A percentile compares a stretch with the other conserved stretches of the same genome.
Conservation (phyloP, 2,888 invertebrate genomes). For the Agriopis marginaria region DNA sequence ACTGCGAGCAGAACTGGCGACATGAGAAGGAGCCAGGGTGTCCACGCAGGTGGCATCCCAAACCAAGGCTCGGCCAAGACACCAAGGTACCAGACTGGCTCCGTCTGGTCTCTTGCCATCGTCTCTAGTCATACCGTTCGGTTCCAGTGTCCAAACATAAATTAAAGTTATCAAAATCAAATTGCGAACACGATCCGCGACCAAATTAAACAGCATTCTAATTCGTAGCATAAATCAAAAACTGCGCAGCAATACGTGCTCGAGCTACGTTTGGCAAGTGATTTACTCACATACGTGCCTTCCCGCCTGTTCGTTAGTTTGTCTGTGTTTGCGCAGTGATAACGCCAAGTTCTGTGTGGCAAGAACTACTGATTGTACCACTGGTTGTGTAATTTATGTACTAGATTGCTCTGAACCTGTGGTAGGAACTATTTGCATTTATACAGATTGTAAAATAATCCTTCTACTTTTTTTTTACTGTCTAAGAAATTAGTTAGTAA, state of each 20-base stretch:
- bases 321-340: conserved; percentile 36
- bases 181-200: conserved; percentile 21
- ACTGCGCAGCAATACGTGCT: conserved; percentile 45
- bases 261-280: conserved; percentile 39
- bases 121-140: too few relatives aligned
- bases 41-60: too few relatives aligned
- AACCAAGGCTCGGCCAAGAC: too few relatives aligned
- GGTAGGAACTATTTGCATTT: too few relatives aligned
- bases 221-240: conserved; percentile 46
- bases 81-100: too few relatives aligned
- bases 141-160: too few relatives aligned
- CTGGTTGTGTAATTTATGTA: conserved; percentile 16
- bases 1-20: too few relatives aligned
- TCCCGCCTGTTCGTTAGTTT: conserved; percentile 38
- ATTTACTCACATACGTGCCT: conserved; percentile 50
- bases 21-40: too few relatives aligned
- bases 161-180: conserved; percentile 17
- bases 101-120: too few relatives aligned
- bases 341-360: conserved; percentile 30
- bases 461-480: too few relatives aligned
- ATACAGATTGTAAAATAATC: too few relatives aligned
- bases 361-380: conserved; percentile 31
- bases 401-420: neutral
- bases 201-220: conserved; percentile 45
- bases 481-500: too few relatives aligned